phyloP scores from a whole-genome alignment of 2,888 invertebrate genomes.

The Patella caerulea region DNA sequence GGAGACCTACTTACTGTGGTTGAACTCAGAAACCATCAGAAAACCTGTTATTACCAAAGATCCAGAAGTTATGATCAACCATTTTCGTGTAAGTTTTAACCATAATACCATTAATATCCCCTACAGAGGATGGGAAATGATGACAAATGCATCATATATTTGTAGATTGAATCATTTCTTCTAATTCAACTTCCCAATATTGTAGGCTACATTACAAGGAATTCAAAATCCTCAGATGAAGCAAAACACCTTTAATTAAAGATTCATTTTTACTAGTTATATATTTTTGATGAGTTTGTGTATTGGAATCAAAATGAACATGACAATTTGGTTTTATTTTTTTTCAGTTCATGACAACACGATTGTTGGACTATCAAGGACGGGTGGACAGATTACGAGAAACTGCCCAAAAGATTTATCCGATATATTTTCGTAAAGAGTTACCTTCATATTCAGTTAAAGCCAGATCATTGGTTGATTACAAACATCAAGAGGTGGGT shows the following conservation, averaged over 20 bases:
- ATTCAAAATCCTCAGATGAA: too few relatives aligned
- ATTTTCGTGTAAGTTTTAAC: conserved; percentile 49
- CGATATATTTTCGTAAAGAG: conserved; percentile 56
- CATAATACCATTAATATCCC: too few relatives aligned
- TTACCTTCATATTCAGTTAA: conserved; percentile 52
- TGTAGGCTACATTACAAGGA: too few relatives aligned
- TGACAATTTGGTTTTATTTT: neutral
- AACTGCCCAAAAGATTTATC: conserved; percentile 49
- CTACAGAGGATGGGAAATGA: too few relatives aligned
- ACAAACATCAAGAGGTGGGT: conserved; percentile 55
- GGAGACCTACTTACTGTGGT: conserved; percentile 53
- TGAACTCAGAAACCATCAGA: conserved; percentile 53
- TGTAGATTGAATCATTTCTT: too few relatives aligned
- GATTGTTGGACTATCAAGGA: conserved; percentile 57
- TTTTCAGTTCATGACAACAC: conserved; percentile 52
- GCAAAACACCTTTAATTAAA: too few relatives aligned
- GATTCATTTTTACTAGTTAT: too few relatives aligned
- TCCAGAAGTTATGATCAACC: conserved; percentile 51
- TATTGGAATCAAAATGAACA: too few relatives aligned
- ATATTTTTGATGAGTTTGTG: too few relatives aligned
- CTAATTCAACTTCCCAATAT: too few relatives aligned
- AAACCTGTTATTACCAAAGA: conserved; percentile 50
- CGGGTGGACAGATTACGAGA: conserved; percentile 53
- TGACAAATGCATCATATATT: too few relatives aligned
- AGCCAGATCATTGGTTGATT: conserved; percentile 56